Evolutionary conservation across 2,888 invertebrate genomes (phyloP), one percentile per base, ranked within the genome.

Genomic region (Scaeva pyrastri): DNA sequence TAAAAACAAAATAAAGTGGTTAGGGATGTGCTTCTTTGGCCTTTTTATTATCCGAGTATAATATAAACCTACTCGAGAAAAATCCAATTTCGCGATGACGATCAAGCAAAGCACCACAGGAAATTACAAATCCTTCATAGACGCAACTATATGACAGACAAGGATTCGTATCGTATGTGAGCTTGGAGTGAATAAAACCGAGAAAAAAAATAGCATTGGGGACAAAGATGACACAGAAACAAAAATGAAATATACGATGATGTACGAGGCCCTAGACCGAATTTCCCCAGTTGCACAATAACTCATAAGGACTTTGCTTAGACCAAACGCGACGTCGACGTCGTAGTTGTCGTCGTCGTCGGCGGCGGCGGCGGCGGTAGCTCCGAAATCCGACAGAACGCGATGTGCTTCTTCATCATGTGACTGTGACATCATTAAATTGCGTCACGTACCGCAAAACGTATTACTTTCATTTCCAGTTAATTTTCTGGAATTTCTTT

Each of bases 401-500:
- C 78, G 68, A 78, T 73, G 73, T 74, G 78, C 73, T 52, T 16
- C 56, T 78, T 70, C 70, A 74, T 60, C 60, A 41, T 39, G 21
- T 60, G 60, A 39, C 60, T 86, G 86, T 86, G 86, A 86, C 86
- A 86, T 86, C 86, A 86, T 86, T 86, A 86, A 86, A 86, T 82
- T 86, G 86, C 70, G 86, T 86, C 86, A 86, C 86, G 86, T 86
- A 82, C 86, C 82, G 78, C 82, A 82, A 81, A 86, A 86, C 78
- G 86, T 86, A 86, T 86, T 86, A 86, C 86, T 86, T 86, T 86
- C 86, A 86, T 86, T 86, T 86, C 86, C 86, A 86, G 86, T 86
- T 86, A 86, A 86, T 86, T 86, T 86, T 86, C 74, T 71, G 62
- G 82, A 80, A 82, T 85, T 78, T 74, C 78, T 86, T 78, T 74